A percentile compares a stretch with the other conserved stretches of the same genome.
Conservation (phyloP, 2,888 invertebrate species). For the Melanophora roralis region DNA sequence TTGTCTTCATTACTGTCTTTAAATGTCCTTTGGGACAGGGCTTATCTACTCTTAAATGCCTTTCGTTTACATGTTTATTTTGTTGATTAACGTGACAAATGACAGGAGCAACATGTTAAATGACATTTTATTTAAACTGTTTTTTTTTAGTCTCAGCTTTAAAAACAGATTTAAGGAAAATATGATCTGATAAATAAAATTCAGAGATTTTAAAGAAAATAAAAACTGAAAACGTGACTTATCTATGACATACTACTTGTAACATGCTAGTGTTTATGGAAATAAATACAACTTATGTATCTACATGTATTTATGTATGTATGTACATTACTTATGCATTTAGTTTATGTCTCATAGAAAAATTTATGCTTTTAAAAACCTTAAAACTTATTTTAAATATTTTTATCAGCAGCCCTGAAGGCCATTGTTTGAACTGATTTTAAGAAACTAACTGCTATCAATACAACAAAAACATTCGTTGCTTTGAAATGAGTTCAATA, state of each 20-base stretch:
- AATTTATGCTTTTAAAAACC: no score
- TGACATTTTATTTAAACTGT: conserved; percentile 36
- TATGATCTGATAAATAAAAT: conserved; percentile 8
- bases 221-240: conserved; percentile 46
- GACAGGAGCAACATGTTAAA: conserved; percentile 34
- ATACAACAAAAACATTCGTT: no score
- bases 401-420: no score
- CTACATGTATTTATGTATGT: no score
- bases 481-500: no score
- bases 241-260: conserved; percentile 4
- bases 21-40: conserved; percentile 48
- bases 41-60: background rate
- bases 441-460: no score
- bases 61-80: conserved; percentile 42
- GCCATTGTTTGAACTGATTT: no score
- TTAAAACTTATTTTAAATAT: no score
- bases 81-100: conserved; percentile 48
- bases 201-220: background rate
- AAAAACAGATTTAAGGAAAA: background rate
- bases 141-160: conserved; percentile 2
- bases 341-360: no score
- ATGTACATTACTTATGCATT: no score
- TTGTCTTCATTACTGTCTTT: background rate
- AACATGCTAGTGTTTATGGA: background rate
- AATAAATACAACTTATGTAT: no score